Conservation (phyloP, 2,797 vertebrate species). For the Sebastolobus alascanus region DNA sequence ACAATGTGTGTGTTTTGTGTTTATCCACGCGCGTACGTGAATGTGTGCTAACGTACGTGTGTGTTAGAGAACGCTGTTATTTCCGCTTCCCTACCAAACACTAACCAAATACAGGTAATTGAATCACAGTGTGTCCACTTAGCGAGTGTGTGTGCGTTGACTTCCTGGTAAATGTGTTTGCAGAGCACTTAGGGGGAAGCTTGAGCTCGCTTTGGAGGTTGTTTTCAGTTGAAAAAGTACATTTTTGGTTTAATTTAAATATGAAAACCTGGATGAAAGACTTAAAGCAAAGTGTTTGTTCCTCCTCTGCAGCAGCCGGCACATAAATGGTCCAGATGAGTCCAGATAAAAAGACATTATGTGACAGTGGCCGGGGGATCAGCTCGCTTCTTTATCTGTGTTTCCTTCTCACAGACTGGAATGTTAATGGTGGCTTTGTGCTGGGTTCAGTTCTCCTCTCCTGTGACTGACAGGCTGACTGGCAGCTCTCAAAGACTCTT, state of each 20-base stretch:
- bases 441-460: conserved; percentile 50
- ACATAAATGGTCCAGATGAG: conserved; percentile 39
- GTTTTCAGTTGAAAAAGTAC: conserved; percentile 2
- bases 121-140: conserved; percentile 53
- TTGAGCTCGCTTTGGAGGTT: conserved; percentile 4
- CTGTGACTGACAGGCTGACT: conserved; percentile 68
- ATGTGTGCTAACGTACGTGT: conserved; percentile 12
- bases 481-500: conserved; percentile 63
- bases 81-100: conserved; percentile 55
- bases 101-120: conserved; percentile 69
- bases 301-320: neutral
- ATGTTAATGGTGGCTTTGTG: conserved; percentile 81
- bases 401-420: conserved; percentile 65
- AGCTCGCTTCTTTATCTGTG: conserved; percentile 64
- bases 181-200: conserved; percentile 55
- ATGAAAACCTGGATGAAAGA: neutral
- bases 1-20: conserved; percentile 59
- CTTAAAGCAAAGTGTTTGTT: conserved; percentile 2
- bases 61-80: conserved; percentile 31
- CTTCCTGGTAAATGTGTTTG: conserved; percentile 70
- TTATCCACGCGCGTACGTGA: conserved; percentile 12
- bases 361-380: conserved; percentile 45
- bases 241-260: neutral
- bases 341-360: conserved; percentile 44
- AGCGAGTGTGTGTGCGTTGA: conserved; percentile 49